Evolutionary conservation across 2,113 vertebrate species (phyloP).

Genomic region (Nannobrachium achirus): DNA sequence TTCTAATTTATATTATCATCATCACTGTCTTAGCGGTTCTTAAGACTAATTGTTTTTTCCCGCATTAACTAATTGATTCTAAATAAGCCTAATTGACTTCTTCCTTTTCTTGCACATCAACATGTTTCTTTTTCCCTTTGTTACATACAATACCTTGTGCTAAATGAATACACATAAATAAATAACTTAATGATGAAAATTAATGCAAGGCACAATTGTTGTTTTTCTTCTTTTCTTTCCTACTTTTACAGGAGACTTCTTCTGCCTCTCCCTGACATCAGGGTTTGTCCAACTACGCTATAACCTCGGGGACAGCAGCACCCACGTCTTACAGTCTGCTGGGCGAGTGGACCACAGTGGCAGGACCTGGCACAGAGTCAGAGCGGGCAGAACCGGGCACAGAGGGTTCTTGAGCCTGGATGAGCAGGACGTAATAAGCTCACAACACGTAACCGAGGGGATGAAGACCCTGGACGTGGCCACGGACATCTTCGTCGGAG

Average conservation of each 20-base stretch:
- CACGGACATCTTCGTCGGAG: constrained; percentile 84
- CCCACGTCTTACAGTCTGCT: constrained; percentile 72
- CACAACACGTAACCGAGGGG: constrained; percentile 62
- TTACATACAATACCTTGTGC: too few relatives aligned
- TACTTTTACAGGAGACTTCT: constrained; percentile 85
- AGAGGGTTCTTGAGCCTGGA: constrained; percentile 83
- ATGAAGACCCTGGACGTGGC: constrained; percentile 81
- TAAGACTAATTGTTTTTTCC: too few relatives aligned
- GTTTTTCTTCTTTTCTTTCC: not conserved
- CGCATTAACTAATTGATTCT: too few relatives aligned
- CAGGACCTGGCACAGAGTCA: constrained; percentile 80
- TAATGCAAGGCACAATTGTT: not conserved
- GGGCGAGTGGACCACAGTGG: constrained; percentile 63
- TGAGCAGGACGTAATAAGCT: constrained; percentile 65
- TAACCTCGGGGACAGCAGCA: constrained; percentile 83
- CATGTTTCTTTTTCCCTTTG: too few relatives aligned
- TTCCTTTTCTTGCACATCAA: too few relatives aligned
- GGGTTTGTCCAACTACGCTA: constrained; percentile 84
- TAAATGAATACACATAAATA: too few relatives aligned
- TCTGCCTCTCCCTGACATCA: constrained; percentile 83
- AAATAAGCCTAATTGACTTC: too few relatives aligned
- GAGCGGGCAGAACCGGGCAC: constrained; percentile 79
- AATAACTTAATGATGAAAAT: not conserved
- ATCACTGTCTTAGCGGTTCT: too few relatives aligned
- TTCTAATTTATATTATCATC: too few relatives aligned